These are phyloP conservation scores for Alviniconcha marisindica DNA, from an alignment of 1,140 invertebrate genomes.

Conservation along the genomic window DNA sequence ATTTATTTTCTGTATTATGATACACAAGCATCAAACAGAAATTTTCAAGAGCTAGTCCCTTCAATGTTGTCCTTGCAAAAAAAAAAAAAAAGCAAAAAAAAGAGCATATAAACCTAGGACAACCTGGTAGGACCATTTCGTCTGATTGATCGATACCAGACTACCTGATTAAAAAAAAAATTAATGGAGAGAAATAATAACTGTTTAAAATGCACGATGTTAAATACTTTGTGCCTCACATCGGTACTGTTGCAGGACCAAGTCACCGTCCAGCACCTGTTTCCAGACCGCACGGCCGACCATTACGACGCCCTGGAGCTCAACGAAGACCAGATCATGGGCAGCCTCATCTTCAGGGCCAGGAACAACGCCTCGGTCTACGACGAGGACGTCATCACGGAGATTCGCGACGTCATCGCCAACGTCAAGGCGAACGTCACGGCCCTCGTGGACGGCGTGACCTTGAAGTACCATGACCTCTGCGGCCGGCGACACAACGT, in stretches of 20 bases:
- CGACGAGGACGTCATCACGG: slow-evolving; percentile 20
- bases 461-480: slow-evolving; percentile 6
- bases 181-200: background rate
- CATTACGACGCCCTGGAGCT: slow-evolving; percentile 38
- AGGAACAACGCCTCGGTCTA: slow-evolving; percentile 33
- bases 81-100: too few species aligned
- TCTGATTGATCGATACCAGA: too few species aligned
- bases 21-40: too few species aligned
- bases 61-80: too few species aligned
- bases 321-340: slow-evolving; percentile 37
- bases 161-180: too few species aligned
- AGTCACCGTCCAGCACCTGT: slow-evolving; percentile 3
- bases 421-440: slow-evolving; percentile 21
- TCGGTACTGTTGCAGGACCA: slow-evolving; percentile 25
- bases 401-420: slow-evolving; percentile 20
- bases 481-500: slow-evolving; percentile 1
- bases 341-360: slow-evolving; percentile 32
- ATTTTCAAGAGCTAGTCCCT: too few species aligned
- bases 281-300: slow-evolving; percentile 34
- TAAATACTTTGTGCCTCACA: too few species aligned
- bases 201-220: background rate
- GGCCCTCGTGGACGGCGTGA: background rate
- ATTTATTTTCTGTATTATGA: too few species aligned
- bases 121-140: too few species aligned
- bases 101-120: too few species aligned